Base-by-base conservation (phyloP, 2,888 invertebrate species). In the Podotricha telesiphe region DNA sequence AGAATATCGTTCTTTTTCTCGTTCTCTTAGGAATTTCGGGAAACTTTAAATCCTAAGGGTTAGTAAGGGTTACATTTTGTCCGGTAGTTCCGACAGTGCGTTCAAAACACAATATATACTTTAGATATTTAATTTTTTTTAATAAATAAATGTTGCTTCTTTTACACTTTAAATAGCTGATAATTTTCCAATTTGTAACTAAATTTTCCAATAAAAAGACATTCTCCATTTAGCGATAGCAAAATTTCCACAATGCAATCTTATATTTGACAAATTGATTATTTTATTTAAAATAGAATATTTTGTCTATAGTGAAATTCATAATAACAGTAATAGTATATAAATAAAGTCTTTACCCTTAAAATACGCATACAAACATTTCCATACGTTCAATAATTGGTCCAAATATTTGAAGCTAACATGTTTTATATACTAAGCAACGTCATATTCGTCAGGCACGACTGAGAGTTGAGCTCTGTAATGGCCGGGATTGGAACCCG, bases 401-500 rank as follows among this genome's bases (percentile, higher is more conserved):
- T 42, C 13, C 42, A 13, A 13, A 42, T 13, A 4, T 42, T 28
- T 42, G 42, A 1, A 42, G 13, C 42, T 13, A 13, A 42, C 42
- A 42, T 13, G 1, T 37, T 8, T 37, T 8, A 37, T 6, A 37
- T 8, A 37, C 7, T 6, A 37, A 11, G 11, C 5, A 3, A 13
- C 1, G 17, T 13, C 5, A 55, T 11, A 55, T 13, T 4, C 34
- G 42, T 7, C 17, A 28, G 17, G 15, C 34, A 7, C 55, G 17
- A 17, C 34, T 34, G n/a, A 55, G 55, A 11, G 22, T 55, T 53
- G 42, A 42, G 53, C 48, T 67, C 42, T 47, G 69, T 11, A 80
- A 84, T 0, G 93, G 93, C 17, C 85, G 82, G 7, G 95, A 95
- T 2, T 84, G 86, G 72, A 96, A 93, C 19, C 96, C 96, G 76